A percentile compares a stretch with the other conserved stretches of the same genome.
These are phyloP conservation scores for Natrix natrix DNA, from an alignment of 2,797 vertebrate genomes.

Conservation along the genomic window DNA sequence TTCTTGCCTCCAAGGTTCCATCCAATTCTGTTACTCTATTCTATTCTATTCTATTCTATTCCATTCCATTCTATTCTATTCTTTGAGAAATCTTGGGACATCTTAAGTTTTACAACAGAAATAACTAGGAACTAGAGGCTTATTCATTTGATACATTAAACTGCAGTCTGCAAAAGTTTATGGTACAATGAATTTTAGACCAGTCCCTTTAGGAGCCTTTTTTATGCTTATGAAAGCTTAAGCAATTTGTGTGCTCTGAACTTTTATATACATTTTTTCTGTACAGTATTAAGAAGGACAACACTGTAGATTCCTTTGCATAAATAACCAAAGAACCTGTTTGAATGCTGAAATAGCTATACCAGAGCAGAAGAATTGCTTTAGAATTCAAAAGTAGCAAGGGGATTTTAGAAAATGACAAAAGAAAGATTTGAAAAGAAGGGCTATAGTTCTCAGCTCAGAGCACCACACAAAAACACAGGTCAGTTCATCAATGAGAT, in stretches of 20 bases:
- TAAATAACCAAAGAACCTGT: conserved; percentile 2
- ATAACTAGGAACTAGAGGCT: neutral
- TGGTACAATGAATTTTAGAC: neutral
- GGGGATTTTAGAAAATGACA: neutral
- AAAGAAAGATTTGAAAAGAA: neutral
- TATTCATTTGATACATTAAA: neutral
- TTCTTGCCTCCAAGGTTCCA: no score
- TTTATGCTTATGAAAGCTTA: neutral
- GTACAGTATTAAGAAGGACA: neutral
- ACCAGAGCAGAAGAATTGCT: neutral
- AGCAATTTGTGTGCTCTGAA: neutral
- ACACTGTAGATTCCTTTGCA: neutral
- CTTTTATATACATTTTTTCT: neutral
- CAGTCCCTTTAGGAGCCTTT: neutral
- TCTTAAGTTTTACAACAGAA: neutral
- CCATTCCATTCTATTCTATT: neutral
- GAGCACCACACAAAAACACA: neutral
- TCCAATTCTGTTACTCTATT: no score
- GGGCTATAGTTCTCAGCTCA: neutral
- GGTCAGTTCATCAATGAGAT: neutral
- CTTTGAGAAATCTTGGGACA: neutral
- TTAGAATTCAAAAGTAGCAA: neutral
- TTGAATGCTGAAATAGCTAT: neutral
- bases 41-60: neutral
- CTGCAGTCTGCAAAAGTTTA: neutral